Percentiles rank a stretch among this genome's conserved stretches.
phyloP scores from a whole-genome alignment of 2,888 invertebrate species.

The Physocephala rufipes region DNA sequence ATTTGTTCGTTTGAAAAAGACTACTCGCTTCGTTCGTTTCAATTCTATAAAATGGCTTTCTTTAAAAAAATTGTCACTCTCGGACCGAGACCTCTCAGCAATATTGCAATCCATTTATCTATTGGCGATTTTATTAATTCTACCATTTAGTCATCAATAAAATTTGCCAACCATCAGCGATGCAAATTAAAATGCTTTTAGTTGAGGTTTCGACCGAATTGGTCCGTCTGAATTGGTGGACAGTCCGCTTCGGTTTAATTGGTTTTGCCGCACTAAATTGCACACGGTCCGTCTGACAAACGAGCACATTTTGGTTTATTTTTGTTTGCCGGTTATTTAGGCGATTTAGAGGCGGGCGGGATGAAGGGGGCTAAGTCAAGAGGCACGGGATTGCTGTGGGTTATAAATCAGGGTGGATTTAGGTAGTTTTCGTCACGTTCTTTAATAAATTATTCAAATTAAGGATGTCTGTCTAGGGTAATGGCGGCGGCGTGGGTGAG shows the following conservation, averaged over 20 bases:
- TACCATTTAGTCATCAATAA: slow-evolving; percentile 23
- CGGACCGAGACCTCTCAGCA: too few relatives aligned
- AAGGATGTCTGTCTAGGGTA: slow-evolving; percentile 40
- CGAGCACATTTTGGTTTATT: slow-evolving; percentile 5
- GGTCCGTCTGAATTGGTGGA: slow-evolving; percentile 14
- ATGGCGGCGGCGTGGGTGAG: not conserved
- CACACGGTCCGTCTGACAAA: slow-evolving; percentile 24
- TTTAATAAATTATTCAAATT: slow-evolving; percentile 63
- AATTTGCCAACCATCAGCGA: slow-evolving; percentile 20
- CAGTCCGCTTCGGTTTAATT: slow-evolving; percentile 36
- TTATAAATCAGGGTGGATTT: slow-evolving; percentile 37
- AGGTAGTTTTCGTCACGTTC: slow-evolving; percentile 57
- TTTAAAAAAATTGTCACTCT: too few relatives aligned
- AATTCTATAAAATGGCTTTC: too few relatives aligned
- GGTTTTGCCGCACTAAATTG: slow-evolving; percentile 33
- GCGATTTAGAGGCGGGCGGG: not conserved
- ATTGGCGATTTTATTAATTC: slow-evolving; percentile 22
- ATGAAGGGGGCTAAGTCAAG: not conserved
- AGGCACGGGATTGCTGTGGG: not conserved
- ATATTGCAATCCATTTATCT: too few relatives aligned
- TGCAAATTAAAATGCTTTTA: slow-evolving; percentile 37
- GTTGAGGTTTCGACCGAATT: not conserved
- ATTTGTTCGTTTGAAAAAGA: too few relatives aligned
- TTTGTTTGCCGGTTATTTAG: not conserved
- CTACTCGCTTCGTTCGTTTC: too few relatives aligned